These are phyloP conservation scores for Callitettix versicolor DNA, from an alignment of 1,140 invertebrate genomes.

Conservation along the genomic window DNA sequence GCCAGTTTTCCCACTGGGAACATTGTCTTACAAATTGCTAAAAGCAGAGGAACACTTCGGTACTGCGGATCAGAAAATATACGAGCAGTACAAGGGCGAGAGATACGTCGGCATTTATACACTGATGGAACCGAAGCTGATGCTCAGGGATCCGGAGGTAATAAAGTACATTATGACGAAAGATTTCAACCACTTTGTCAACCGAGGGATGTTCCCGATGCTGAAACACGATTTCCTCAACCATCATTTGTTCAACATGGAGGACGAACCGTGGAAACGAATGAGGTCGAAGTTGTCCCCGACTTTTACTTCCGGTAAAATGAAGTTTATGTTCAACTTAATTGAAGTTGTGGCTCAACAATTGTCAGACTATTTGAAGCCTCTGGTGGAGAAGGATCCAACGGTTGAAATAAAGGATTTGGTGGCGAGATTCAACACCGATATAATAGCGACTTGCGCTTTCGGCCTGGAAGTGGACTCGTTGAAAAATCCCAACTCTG, in stretches of 20 bases:
- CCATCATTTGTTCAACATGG: constrained; percentile 37
- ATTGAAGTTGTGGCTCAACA: constrained; percentile 32
- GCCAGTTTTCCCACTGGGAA: not conserved
- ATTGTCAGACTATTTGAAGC: constrained; percentile 3
- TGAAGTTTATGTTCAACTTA: constrained; percentile 45
- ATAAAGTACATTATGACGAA: constrained; percentile 38
- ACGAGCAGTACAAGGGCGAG: not conserved
- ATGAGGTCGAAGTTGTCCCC: constrained; percentile 46
- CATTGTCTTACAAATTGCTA: not conserved
- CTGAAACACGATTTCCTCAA: constrained; percentile 38
- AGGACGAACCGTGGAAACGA: constrained; percentile 43
- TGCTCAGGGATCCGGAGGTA: constrained; percentile 31
- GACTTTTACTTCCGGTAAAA: constrained; percentile 48
- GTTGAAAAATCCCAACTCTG: constrained; percentile 29
- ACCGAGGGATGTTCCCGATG: constrained; percentile 35
- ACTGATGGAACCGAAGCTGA: not conserved
- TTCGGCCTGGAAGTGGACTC: constrained; percentile 32
- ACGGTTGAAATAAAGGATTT: constrained; percentile 11
- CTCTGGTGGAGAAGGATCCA: not conserved
- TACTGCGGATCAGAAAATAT: not conserved
- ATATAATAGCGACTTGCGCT: constrained; percentile 39
- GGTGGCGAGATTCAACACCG: constrained; percentile 21
- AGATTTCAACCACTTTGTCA: constrained; percentile 42
- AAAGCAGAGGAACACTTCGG: not conserved
- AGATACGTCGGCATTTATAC: constrained; percentile 1